phyloP scores from a whole-genome alignment of 2,888 invertebrate genomes.

The Synanthedon vespiformis region DNA sequence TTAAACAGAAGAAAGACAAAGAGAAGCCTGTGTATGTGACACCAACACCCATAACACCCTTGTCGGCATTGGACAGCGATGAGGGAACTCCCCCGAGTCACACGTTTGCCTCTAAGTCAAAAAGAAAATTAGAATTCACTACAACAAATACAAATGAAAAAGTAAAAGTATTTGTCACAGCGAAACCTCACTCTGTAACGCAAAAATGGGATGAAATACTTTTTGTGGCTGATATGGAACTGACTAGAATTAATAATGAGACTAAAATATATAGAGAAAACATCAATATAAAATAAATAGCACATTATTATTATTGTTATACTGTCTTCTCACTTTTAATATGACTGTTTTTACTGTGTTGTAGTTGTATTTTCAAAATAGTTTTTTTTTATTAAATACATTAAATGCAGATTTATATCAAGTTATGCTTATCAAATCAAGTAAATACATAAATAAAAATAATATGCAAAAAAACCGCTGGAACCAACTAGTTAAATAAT shows the following conservation, averaged over 20 bases:
- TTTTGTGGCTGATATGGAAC: constrained; percentile 70
- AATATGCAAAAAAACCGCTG: too few relatives aligned
- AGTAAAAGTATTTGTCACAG: constrained; percentile 42
- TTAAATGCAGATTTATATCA: too few relatives aligned
- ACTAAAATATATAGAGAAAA: not conserved
- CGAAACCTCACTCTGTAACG: constrained; percentile 57
- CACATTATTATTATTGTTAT: too few relatives aligned
- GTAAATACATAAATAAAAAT: too few relatives aligned
- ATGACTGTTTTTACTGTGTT: too few relatives aligned
- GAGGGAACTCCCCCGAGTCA: constrained; percentile 35
- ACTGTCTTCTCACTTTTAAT: too few relatives aligned
- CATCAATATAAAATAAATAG: too few relatives aligned
- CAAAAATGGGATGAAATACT: constrained; percentile 71
- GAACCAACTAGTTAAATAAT: too few relatives aligned
- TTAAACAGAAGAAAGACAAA: constrained; percentile 38
- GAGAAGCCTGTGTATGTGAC: constrained; percentile 32
- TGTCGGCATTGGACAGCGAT: constrained; percentile 34
- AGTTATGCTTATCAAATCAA: too few relatives aligned
- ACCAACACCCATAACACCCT: constrained; percentile 52
- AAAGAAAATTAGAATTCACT: constrained; percentile 60
- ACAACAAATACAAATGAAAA: constrained; percentile 45
- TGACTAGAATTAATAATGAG: constrained; percentile 65
- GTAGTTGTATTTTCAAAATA: too few relatives aligned
- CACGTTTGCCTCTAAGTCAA: constrained; percentile 49
- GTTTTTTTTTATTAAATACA: too few relatives aligned